Evolutionary conservation across 1,140 invertebrate species (phyloP), one percentile per base, ranked within the genome.

Genomic region (Polypedilum pembai): DNA sequence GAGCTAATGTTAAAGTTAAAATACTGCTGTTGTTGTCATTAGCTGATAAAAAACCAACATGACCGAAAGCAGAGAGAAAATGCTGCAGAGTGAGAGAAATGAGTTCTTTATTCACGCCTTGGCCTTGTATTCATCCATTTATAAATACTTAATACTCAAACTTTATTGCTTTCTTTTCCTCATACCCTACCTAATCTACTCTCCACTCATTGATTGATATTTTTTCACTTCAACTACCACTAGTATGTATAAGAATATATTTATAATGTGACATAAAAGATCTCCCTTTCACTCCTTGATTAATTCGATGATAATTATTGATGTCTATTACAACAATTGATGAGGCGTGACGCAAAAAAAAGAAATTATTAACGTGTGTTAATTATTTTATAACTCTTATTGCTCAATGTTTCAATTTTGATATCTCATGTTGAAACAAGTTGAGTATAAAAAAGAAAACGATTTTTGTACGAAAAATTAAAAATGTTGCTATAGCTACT

Each of bases 61-160:
- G 45, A 12, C 15, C 15, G 4, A 56, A 56, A 45, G 41, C 15
- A 56, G 45, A 15, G n/a, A 56, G 45, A 8, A 56, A 15, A 15
- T 4, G 1, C 24, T 33, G n/a, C 12, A 56, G n/a, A 56, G n/a
- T n/a, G 45, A 12, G 7, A 56, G 7, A n/a, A 56, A n/a, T n/a
- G n/a, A 56, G 10, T 56, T 56, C 45, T 56, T 56, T 56, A 56
- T 56, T 56, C 45, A 56, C 45, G 45, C 45, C 45, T 56, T 56
- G 45, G 45, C 45, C 45, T 56, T 56, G 45, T n/a, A 56, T 56
- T 56, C 45, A 56, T 56, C 45, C 45, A 56, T 56, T 12, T 56
- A 56, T 56, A 56, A n/a, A 56, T 56, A 56, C 45, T 56, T 56
- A 56, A 56, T 12, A 56, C 12, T 56, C 12, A 56, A 56, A 56